Percentiles rank a stretch among this genome's conserved stretches.
These are phyloP conservation scores for Rhabdophis nuchalis DNA, from an alignment of 2,797 vertebrate genomes.

Conservation along the genomic window DNA sequence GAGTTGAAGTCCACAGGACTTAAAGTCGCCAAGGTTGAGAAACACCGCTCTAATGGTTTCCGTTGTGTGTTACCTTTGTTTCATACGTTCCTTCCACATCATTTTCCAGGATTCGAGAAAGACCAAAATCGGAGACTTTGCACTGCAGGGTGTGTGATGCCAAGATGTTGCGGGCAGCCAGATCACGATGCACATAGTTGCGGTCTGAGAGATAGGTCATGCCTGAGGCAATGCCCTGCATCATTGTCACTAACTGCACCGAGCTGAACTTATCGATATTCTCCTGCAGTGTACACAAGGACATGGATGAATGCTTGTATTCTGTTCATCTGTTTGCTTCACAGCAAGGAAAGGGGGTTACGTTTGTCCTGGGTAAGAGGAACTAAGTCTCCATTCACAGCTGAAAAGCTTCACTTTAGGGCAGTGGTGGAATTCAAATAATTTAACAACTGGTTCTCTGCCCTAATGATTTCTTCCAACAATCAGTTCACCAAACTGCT, in stretches of 20 bases:
- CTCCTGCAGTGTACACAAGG: conserved; percentile 52
- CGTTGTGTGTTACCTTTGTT: conserved; percentile 66
- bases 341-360: not conserved
- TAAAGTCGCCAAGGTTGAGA: too few relatives aligned
- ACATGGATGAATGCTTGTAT: not conserved
- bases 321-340: not conserved
- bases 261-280: conserved; percentile 72
- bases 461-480: too few relatives aligned
- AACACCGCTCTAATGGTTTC: rapidly evolving
- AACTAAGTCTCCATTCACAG: not conserved
- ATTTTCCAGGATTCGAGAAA: conserved; percentile 87
- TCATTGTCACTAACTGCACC: conserved; percentile 90
- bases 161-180: conserved; percentile 90
- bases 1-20: too few relatives aligned
- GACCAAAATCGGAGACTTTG: conserved; percentile 93
- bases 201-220: conserved; percentile 95
- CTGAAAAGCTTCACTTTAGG: not conserved
- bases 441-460: too few relatives aligned
- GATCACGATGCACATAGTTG: conserved; percentile 90
- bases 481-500: too few relatives aligned
- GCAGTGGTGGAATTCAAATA: too few relatives aligned
- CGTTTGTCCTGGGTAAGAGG: not conserved
- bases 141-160: conserved; percentile 91
- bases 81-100: conserved; percentile 79
- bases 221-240: conserved; percentile 89